phyloP scores from a whole-genome alignment of 2,888 invertebrate genomes.

The Drosophila maculinotata region DNA sequence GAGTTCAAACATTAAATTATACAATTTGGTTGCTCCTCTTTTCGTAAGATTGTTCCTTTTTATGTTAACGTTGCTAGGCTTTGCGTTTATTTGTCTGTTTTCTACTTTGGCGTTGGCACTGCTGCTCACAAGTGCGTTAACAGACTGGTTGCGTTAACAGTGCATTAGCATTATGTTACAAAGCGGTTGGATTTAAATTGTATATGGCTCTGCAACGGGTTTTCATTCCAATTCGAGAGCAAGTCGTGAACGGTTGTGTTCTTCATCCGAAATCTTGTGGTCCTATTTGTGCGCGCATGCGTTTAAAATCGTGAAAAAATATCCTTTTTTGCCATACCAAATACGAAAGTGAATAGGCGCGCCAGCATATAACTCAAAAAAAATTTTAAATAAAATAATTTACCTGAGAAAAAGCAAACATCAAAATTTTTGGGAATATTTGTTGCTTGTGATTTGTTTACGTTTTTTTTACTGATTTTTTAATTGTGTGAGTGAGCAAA shows the following conservation, averaged over 20 bases:
- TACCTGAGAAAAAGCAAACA: slow-evolving; percentile 45
- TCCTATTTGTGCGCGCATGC: slow-evolving; percentile 70
- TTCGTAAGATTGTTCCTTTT: neutral
- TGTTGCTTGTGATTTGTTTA: slow-evolving; percentile 71
- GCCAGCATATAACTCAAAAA: slow-evolving; percentile 34
- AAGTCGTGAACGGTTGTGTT: slow-evolving; percentile 79
- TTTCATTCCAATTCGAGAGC: slow-evolving; percentile 82
- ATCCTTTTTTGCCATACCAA: slow-evolving; percentile 73
- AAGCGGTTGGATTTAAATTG: slow-evolving; percentile 59
- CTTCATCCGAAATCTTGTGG: slow-evolving; percentile 49
- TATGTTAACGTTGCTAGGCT: neutral
- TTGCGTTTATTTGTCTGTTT: neutral
- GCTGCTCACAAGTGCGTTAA: slow-evolving; percentile 25
- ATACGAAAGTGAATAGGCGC: slow-evolving; percentile 36
- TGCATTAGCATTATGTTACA: slow-evolving; percentile 28
- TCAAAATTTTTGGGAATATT: slow-evolving; percentile 30
- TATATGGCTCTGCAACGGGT: slow-evolving; percentile 57
- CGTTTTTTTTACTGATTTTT: slow-evolving; percentile 72
- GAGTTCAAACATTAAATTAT: neutral
- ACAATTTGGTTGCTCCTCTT: neutral
- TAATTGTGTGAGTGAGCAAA: slow-evolving; percentile 67
- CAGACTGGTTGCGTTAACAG: slow-evolving; percentile 22
- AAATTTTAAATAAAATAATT: slow-evolving; percentile 9
- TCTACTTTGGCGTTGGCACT: neutral
- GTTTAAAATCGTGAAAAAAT: slow-evolving; percentile 70